These are phyloP conservation scores for Ailuropoda melanoleuca DNA, from an alignment of 2,113 vertebrate species.

Conservation along the genomic window DNA sequence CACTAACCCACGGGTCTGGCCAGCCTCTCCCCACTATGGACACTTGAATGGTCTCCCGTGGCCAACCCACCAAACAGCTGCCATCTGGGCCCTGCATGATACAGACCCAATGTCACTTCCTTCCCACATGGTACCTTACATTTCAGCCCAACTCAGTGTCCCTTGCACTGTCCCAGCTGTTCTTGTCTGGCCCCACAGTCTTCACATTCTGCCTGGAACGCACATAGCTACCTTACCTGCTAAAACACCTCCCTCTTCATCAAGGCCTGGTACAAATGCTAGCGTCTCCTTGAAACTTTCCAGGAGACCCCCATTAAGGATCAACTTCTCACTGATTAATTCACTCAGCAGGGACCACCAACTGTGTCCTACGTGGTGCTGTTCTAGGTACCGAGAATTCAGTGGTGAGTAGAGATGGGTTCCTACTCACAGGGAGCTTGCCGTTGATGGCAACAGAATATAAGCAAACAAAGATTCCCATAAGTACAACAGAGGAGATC, in stretches of 20 bases:
- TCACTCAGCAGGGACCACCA: background rate
- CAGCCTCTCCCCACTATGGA: background rate
- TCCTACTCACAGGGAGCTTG: background rate
- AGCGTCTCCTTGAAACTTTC: background rate
- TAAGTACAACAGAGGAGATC: accelerated
- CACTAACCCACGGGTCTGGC: background rate
- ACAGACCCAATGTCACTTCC: background rate
- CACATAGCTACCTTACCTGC: background rate
- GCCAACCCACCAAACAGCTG: background rate
- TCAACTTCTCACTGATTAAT: background rate
- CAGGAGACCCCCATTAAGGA: background rate
- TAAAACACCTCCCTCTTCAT: background rate
- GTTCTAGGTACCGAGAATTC: background rate
- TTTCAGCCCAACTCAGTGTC: background rate
- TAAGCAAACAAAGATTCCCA: background rate
- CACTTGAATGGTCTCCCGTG: background rate
- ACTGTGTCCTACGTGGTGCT: background rate
- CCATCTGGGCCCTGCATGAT: background rate
- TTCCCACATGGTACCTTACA: accelerated
- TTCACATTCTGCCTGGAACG: background rate
- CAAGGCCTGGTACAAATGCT: background rate
- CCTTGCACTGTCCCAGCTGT: too few species aligned
- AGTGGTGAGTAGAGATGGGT: background rate
- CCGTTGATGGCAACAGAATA: background rate
- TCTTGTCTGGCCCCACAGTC: background rate